Conservation (phyloP, 2,113 vertebrate genomes). For the Panthera tigris region DNA sequence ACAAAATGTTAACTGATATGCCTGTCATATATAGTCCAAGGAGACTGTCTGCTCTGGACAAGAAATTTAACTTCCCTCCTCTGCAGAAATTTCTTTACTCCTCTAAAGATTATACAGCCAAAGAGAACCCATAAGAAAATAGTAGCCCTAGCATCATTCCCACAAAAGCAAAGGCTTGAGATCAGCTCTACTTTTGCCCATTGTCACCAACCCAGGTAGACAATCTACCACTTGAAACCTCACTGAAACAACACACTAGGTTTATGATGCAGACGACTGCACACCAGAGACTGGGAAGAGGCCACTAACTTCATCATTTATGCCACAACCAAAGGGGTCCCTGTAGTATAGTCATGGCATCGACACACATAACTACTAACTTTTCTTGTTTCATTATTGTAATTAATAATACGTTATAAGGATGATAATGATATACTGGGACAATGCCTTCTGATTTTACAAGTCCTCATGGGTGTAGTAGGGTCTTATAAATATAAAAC, state of each 20-base stretch:
- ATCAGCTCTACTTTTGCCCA: background rate
- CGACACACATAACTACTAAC: background rate
- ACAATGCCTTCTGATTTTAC: background rate
- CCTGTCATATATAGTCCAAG: background rate
- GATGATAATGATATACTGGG: background rate
- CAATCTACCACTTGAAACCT: accelerated
- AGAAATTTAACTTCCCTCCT: background rate
- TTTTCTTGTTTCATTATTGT: background rate
- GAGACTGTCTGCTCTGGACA: background rate
- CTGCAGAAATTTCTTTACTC: background rate
- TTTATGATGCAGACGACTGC: background rate
- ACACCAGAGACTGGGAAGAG: background rate
- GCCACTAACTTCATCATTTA: background rate
- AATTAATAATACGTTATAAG: background rate
- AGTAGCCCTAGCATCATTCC: background rate
- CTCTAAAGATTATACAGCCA: background rate
- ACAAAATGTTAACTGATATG: background rate
- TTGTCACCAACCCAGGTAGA: background rate
- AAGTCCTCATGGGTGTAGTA: background rate
- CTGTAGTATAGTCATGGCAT: background rate
- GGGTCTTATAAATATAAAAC: constrained; percentile 23
- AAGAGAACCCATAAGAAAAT: background rate
- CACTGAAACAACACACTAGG: background rate
- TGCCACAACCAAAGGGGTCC: background rate
- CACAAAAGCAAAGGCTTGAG: background rate